Percentiles rank a stretch among this genome's conserved stretches.
Conservation (phyloP, 2,888 invertebrate genomes). For the Empis livida region DNA sequence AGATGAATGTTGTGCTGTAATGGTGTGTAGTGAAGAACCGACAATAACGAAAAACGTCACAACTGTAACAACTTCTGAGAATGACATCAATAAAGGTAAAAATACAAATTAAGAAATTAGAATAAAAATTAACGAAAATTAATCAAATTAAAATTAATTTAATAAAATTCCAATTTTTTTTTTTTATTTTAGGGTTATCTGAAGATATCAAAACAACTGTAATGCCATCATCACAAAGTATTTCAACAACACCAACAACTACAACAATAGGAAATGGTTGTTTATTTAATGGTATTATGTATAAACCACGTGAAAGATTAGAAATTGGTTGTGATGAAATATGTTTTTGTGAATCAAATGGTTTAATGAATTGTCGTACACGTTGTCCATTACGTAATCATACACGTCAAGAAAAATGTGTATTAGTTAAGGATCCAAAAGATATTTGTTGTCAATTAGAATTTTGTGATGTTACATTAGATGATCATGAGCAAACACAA, state of each 20-base stretch:
- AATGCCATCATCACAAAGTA: background rate
- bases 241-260: background rate
- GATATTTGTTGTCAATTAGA: slow-evolving; percentile 78
- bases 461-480: slow-evolving; percentile 72
- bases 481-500: slow-evolving; percentile 52
- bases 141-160: too few species aligned
- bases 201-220: background rate
- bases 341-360: slow-evolving; percentile 63
- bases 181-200: too few species aligned
- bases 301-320: slow-evolving; percentile 57
- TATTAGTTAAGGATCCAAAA: slow-evolving; percentile 66
- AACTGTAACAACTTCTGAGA: too few species aligned
- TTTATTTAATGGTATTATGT: slow-evolving; percentile 46
- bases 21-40: slow-evolving; percentile 47
- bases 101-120: too few species aligned
- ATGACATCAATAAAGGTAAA: too few species aligned
- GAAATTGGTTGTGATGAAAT: slow-evolving; percentile 68
- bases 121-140: too few species aligned
- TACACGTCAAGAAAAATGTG: slow-evolving; percentile 57
- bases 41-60: too few species aligned
- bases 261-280: too few species aligned
- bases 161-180: too few species aligned
- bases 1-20: slow-evolving; percentile 56
- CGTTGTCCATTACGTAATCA: slow-evolving; percentile 47
- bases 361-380: slow-evolving; percentile 58